phyloP scores from a whole-genome alignment of 2,888 invertebrate genomes.

The Matsumyia berberina region DNA sequence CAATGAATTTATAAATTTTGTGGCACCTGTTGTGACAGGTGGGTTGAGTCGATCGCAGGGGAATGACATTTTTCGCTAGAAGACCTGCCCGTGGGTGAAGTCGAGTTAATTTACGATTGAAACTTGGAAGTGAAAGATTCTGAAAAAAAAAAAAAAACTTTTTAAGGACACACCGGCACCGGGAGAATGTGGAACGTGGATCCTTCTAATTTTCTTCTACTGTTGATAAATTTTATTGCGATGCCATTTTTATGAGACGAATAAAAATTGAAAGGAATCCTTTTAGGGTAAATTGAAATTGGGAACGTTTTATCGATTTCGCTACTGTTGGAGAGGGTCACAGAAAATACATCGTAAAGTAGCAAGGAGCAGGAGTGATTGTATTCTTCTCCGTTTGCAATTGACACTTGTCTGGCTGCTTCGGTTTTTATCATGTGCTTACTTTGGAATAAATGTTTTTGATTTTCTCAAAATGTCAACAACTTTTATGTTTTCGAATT shows the following conservation, averaged over 20 bases:
- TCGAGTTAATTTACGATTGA: conserved; percentile 56
- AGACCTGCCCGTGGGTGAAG: conserved; percentile 13
- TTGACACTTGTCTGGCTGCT: conserved; percentile 20
- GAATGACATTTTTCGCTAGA: conserved; percentile 32
- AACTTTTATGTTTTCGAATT: neutral
- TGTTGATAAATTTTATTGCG: conserved; percentile 53
- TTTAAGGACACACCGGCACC: conserved; percentile 7
- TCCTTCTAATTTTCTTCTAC: conserved; percentile 46
- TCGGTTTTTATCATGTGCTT: conserved; percentile 4
- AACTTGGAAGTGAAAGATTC: conserved; percentile 36
- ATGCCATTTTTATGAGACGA: conserved; percentile 56
- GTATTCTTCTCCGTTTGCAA: conserved; percentile 1
- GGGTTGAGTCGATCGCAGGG: neutral
- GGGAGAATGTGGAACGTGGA: conserved; percentile 22
- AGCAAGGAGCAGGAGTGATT: neutral
- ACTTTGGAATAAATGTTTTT: conserved; percentile 7
- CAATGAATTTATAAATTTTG: conserved; percentile 75
- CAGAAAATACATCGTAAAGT: conserved; percentile 36
- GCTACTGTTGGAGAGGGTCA: conserved; percentile 5
- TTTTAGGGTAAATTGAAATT: conserved; percentile 61
- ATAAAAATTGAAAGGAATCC: conserved; percentile 60
- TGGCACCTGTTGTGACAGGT: conserved; percentile 69
- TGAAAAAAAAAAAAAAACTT: conserved; percentile 5
- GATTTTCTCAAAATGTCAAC: neutral
- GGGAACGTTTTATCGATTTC: conserved; percentile 52